phyloP scores from a whole-genome alignment of 2,797 vertebrate species.

The Mormyrops boulengeri region DNA sequence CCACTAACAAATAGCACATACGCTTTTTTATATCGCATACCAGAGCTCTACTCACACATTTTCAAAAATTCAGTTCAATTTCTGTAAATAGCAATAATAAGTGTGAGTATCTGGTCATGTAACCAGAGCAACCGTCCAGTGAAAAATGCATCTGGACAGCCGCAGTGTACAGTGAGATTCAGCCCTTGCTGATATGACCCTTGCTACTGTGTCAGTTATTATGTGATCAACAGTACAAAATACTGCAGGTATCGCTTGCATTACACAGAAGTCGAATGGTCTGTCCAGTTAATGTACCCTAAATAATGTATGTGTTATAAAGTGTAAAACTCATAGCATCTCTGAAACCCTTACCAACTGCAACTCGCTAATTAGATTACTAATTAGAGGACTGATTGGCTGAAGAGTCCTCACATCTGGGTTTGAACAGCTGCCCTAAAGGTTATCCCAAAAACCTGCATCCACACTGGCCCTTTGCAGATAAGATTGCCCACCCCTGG shows the following conservation, averaged over 20 bases:
- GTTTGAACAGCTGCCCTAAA: not conserved
- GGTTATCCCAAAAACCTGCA: not conserved
- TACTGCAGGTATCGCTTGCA: not conserved
- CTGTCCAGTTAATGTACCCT: not conserved
- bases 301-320: not conserved
- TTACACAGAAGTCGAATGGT: not conserved
- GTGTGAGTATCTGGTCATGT: not conserved
- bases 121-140: not conserved
- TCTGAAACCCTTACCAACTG: not conserved
- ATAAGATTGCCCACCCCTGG: not conserved
- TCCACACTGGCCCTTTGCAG: not conserved
- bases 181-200: not conserved
- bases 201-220: not conserved
- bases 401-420: not conserved
- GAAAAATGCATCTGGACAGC: not conserved
- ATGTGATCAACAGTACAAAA: not conserved
- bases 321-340: not conserved
- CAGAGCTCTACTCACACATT: not conserved
- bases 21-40: not conserved
- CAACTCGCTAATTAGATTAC: not conserved
- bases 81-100: not conserved
- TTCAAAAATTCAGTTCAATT: not conserved
- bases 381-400: not conserved
- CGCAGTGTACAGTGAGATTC: not conserved
- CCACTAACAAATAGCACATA: not conserved